Evolutionary conservation across 2,113 vertebrate genomes (phyloP), one percentile per base, ranked within the genome.

Genomic region (Solea solea): DNA sequence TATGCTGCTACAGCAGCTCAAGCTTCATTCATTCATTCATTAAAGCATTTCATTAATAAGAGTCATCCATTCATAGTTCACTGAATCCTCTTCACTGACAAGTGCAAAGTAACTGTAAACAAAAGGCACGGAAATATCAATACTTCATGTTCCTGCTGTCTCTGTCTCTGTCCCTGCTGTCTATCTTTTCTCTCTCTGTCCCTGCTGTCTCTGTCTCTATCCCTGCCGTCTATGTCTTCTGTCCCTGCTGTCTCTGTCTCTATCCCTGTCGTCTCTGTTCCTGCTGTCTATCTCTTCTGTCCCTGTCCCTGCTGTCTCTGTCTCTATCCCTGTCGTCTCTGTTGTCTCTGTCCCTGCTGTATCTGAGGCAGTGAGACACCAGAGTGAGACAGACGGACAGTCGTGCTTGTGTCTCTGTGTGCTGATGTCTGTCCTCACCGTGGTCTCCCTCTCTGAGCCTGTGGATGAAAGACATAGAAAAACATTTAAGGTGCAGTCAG

Each of bases 1-100:
- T 39, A 39, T 70, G 78, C 82, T 69, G 78, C 70, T 66, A 78
- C 86, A 74, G 84, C 80, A 5, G 73, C 53, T 27, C 42, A 15
- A 74, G 70, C 34, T 34, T 34, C 34, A 34, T 34, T 76, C 81
- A 89, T 88, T 85, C 72, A 57, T 71, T 78, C 75, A 42, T 12
- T 85, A 92, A 88, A 34, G 74, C 77, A 53, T 86, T 89, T 90
- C 88, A 92, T 93, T 89, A 92, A 92, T 89, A 84, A 81, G 75
- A 54, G 5, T 61, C 62, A 82, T 89, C 81, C 82, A 73, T 72
- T 79, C 27, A 87, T 86, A 88, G 86, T 82, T 79, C 89, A 71
- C 81, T 69, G 57, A 86, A 89, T 86, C 86, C 69, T 51, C 67
- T 83, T 92, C 91, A 92, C 88, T 90, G 91, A 91, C 81, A 76